phyloP scores from a whole-genome alignment of 2,888 invertebrate species.

The Thereva unica region DNA sequence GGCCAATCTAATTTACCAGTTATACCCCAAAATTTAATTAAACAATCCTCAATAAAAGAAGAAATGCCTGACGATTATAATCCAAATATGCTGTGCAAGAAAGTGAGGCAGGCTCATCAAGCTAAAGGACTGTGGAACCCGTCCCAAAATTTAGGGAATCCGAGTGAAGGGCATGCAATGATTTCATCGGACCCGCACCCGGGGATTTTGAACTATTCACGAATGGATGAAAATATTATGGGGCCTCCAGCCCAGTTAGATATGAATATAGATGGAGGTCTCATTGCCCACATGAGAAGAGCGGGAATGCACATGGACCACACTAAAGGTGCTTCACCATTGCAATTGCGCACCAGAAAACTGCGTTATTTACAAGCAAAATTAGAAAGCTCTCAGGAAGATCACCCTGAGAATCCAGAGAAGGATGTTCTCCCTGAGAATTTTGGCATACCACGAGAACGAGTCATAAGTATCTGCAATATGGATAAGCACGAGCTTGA shows the following conservation, averaged over 20 bases:
- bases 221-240: slow-evolving; percentile 52
- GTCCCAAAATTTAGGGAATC: slow-evolving; percentile 2
- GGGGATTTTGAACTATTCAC: slow-evolving; percentile 39
- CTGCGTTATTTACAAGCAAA: slow-evolving; percentile 56
- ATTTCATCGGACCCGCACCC: slow-evolving; percentile 19
- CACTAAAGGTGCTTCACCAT: slow-evolving; percentile 60
- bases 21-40: slow-evolving; percentile 53
- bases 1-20: slow-evolving; percentile 26
- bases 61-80: slow-evolving; percentile 54
- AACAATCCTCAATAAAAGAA: slow-evolving; percentile 51
- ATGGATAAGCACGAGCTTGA: slow-evolving; percentile 81
- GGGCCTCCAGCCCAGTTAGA: slow-evolving; percentile 58
- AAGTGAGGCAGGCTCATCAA: slow-evolving; percentile 57
- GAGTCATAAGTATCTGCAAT: slow-evolving; percentile 74
- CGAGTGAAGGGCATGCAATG: slow-evolving; percentile 17
- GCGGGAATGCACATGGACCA: slow-evolving; percentile 29
- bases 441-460: slow-evolving; percentile 66
- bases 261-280: slow-evolving; percentile 35
- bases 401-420: slow-evolving; percentile 49
- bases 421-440: slow-evolving; percentile 51
- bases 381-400: slow-evolving; percentile 45
- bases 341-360: slow-evolving; percentile 61
- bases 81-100: slow-evolving; percentile 56
- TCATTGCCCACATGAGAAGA: slow-evolving; percentile 42
- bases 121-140: slow-evolving; percentile 54